A percentile compares a stretch with the other conserved stretches of the same genome.
Conservation (phyloP, 2,888 invertebrate genomes). For the Pollenia labialis region DNA sequence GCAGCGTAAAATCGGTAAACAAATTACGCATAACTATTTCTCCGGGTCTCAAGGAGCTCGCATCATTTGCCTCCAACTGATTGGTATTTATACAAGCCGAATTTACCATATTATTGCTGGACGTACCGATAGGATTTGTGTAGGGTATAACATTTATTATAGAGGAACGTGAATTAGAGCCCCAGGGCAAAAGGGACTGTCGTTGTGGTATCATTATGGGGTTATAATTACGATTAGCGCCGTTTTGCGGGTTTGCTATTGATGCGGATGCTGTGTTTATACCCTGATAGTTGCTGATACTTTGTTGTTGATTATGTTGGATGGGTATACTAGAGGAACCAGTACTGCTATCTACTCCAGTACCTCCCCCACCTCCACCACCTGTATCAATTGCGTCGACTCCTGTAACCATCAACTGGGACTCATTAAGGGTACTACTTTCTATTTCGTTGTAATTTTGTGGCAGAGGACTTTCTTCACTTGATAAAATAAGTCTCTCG, state of each 20-base stretch:
- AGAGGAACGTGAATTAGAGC: slow-evolving; percentile 85
- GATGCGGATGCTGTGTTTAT: slow-evolving; percentile 60
- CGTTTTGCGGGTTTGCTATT: slow-evolving; percentile 64
- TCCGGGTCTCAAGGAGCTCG: slow-evolving; percentile 89
- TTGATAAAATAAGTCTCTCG: slow-evolving; percentile 60
- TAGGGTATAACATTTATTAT: slow-evolving; percentile 82
- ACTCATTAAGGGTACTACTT: slow-evolving; percentile 73
- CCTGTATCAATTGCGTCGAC: slow-evolving; percentile 50
- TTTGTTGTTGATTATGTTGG: slow-evolving; percentile 65
- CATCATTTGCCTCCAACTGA: slow-evolving; percentile 63
- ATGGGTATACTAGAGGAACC: slow-evolving; percentile 6
- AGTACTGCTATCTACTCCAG: slow-evolving; percentile 14
- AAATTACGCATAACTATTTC: slow-evolving; percentile 98
- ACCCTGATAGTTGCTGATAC: slow-evolving; percentile 59
- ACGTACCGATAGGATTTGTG: slow-evolving; percentile 64
- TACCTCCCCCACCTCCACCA: slow-evolving; percentile 41
- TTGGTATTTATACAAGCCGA: background rate
- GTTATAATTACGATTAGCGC: slow-evolving; percentile 68
- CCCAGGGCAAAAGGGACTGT: slow-evolving; percentile 92
- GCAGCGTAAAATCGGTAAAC: slow-evolving; percentile 95
- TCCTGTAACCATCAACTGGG: slow-evolving; percentile 53
- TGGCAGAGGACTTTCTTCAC: slow-evolving; percentile 70
- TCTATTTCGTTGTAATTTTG: slow-evolving; percentile 71
- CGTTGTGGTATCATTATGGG: slow-evolving; percentile 81
- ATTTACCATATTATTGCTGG: slow-evolving; percentile 23